Base-by-base conservation (phyloP, 2,797 vertebrate genomes). In the Mormyrops attenuatus region DNA sequence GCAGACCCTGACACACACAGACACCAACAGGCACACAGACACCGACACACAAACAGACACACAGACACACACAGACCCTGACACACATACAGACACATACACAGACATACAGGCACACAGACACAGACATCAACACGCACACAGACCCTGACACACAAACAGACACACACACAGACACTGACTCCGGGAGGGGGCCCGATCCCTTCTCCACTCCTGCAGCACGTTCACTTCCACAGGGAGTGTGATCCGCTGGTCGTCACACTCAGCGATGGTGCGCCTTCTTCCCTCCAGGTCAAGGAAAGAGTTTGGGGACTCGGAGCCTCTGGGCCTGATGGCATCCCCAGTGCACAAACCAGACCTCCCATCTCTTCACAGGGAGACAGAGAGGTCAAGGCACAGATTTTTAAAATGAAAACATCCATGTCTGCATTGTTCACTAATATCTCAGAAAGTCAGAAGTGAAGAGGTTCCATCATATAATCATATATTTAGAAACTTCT, bases 291-390 rank as follows among this genome's bases (percentile, higher is more conserved):
- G 95, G 92, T 99, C 98, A 93, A 98, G 93, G 90, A 96, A 97
- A 13, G 97, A 98, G 93, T 98, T 98, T 0, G 97, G 97, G 63
- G 98, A 99, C 93, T 97, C 96, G 0, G 96, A 95, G 0, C 96
- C 95, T 85, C 94, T 93, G 88, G 91, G 94, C 91, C 69, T 93
- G 91, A 91, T 91, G 87, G 90, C 95, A 5, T 93, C 93, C 1
- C 89, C 80, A 0, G 0, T 89, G 93, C 38, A 94, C 92, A 86
- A 2, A 57, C 92, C 80, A 2, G 87, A 90, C 92, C 77, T 95
- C 80, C 94, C 94, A 6, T 97, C 96, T 90, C 97, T 98, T 66
- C 92, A 90, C 5, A 93, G 92, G 88, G 66, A 89, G 11, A 85
- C 44, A 34, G 5, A 26, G 3, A 50, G 34, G 5, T 22, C 47